Evolutionary conservation across 1,140 invertebrate genomes (phyloP).

Genomic region (Trichonephila clavata): DNA sequence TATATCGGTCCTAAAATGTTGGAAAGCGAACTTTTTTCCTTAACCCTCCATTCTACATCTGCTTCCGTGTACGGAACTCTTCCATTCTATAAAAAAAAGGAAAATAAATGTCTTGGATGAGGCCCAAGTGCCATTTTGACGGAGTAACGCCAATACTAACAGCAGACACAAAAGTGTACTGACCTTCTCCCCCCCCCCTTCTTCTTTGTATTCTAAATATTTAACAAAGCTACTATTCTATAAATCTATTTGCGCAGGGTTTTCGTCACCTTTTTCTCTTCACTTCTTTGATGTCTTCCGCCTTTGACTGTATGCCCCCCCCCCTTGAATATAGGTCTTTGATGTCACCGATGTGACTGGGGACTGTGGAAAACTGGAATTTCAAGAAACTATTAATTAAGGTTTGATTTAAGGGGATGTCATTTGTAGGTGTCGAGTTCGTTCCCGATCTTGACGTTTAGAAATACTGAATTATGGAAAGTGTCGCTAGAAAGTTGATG

Average conservation of each 20-base stretch:
- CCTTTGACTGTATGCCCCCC: background rate
- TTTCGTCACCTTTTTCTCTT: background rate
- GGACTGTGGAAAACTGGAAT: too few species aligned
- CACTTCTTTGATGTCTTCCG: background rate
- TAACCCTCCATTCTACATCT: background rate
- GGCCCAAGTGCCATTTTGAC: background rate
- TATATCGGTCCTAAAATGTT: background rate
- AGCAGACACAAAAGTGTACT: background rate
- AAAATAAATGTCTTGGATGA: background rate
- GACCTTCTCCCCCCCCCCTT: background rate
- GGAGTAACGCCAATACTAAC: background rate
- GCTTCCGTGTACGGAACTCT: slow-evolving; percentile 27
- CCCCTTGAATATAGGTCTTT: background rate
- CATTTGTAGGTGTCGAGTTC: too few species aligned
- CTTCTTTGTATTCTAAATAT: slow-evolving; percentile 18
- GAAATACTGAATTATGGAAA: too few species aligned
- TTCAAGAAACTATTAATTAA: too few species aligned
- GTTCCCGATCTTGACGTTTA: too few species aligned
- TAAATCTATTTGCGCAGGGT: background rate
- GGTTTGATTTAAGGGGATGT: too few species aligned
- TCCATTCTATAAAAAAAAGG: background rate
- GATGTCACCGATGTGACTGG: background rate
- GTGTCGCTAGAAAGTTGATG: too few species aligned
- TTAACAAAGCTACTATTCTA: background rate
- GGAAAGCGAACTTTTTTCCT: background rate